Evolutionary conservation across 2,888 invertebrate genomes (phyloP), one percentile per base, ranked within the genome.

Genomic region (Catocala nupta): DNA sequence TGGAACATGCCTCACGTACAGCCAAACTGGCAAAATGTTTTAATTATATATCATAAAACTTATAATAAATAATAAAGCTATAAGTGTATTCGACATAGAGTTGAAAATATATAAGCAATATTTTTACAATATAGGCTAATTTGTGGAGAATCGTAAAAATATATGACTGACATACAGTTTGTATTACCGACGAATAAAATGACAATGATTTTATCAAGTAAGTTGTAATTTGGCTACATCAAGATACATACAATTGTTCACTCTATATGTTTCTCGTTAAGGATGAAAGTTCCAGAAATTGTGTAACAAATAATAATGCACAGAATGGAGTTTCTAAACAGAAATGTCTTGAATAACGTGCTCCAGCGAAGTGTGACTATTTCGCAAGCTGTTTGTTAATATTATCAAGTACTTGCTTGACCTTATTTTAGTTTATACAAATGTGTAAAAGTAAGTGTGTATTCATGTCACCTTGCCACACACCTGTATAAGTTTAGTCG

Each of bases 311-410:
- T 59, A 65, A 68, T 64, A 66, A 59, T 43, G n/a, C 1, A 69
- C 60, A 67, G 65, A 64, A 66, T 67, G 55, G 60, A 75, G 75
- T 77, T 77, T 77, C 77, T 77, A 77, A 75, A 73, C 71, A 72
- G 68, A 77, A 77, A 78, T 73, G 75, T 77, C 75, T 82, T 77
- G 75, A 78, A 82, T 78, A 82, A 79, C 83, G 81, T 79, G 77
- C 72, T 73, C 70, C 78, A 80, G 39, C 81, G 75, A 75, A 83
- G 81, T 87, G 86, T 84, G 80, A 85, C 84, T 78, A 77, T 87
- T 85, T 84, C 81, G 80, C 82, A 87, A 87, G 70, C 54, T 50
- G 68, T 78, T 82, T 77, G 75, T 76, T 77, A 75, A 77, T 72
- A 63, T 68, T 71, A 75, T 77, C 68, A 72, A 70, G 69, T 74